Evolutionary conservation across 2,113 vertebrate genomes (phyloP), one percentile per base, ranked within the genome.

Genomic region (Dicrurus megarhynchus): DNA sequence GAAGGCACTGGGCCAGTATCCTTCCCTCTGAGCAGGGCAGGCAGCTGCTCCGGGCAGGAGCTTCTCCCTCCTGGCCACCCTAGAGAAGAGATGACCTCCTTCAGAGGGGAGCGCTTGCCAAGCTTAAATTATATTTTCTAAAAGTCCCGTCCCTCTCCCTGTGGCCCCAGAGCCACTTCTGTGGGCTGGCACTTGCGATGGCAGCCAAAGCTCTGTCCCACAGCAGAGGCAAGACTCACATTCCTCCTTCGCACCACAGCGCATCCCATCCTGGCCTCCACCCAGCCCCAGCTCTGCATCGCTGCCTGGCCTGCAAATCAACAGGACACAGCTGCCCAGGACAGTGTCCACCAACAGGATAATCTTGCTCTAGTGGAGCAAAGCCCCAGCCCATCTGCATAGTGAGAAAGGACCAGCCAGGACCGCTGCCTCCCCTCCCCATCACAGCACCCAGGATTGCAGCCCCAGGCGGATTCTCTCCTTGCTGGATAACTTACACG

Each of bases 401-500:
- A 3, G 24, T 44, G 52, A 73, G 69, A 9, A 24, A 56, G 67
- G 71, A 61, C 53, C 56, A 65, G 44, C 53, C n/a, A 0, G 81
- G 65, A 59, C 33, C 2, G 6, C 65, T 75, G 79, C 60, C 64
- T 87, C 71, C 92, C 68, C 67, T 87, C 63, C 13, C 1, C 63
- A 8, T 44, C 42, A 2, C 92, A 60, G 63, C 26, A 7, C 61
- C 74, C 87, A 44, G 71, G 35, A 53, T 76, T 37, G 63, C 88
- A 92, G 93, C 93, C 93, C 90, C 79, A 91, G 93, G 90, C 73
- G 0, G 71, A 96, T 94, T 95, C 76, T 80, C 75, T 91, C 79
- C 83, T 65, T 6, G 9, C 85, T 84, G 83, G 64, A 78, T 92
- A 64, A 88, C 85, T 93, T 70, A 67, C 57, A 70, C 37, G 67